phyloP scores from a whole-genome alignment of 2,113 vertebrate species.

The Bujurquina vittata region DNA sequence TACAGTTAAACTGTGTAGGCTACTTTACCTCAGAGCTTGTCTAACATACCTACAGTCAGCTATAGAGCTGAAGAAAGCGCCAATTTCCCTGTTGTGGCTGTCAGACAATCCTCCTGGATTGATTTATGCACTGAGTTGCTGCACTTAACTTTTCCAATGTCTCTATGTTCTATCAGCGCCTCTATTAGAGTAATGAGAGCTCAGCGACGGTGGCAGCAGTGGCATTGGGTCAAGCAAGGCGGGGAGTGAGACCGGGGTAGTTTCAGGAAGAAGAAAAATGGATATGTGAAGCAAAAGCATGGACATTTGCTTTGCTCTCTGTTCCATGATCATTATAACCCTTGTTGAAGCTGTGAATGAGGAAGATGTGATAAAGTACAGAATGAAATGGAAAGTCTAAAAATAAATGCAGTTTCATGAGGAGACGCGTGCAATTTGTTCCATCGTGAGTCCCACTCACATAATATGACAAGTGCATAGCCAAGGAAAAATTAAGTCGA shows the following conservation, averaged over 20 bases:
- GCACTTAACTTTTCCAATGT: not conserved
- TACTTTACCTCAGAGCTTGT: not conserved
- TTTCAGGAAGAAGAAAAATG: not conserved
- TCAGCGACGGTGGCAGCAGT: not conserved
- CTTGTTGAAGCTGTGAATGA: not conserved
- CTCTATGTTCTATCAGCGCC: not conserved
- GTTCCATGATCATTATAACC: not conserved
- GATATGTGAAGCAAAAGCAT: not conserved
- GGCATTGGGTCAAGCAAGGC: not conserved
- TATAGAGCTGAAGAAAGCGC: not conserved
- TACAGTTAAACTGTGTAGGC: not conserved
- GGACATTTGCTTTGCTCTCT: not conserved
- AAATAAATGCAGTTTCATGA: not conserved
- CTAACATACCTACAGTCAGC: not conserved
- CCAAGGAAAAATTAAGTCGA: not conserved
- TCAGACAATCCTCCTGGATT: not conserved
- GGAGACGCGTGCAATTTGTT: not conserved
- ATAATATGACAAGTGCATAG: not conserved
- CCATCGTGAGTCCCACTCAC: not conserved
- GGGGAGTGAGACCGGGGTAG: not conserved
- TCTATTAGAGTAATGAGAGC: conserved; percentile 9
- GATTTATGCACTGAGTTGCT: not conserved
- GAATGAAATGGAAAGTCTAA: not conserved
- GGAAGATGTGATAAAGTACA: not conserved
- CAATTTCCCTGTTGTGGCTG: not conserved